Evolutionary conservation across 2,113 vertebrate genomes (phyloP).

Genomic region (Periophthalmus modestus): DNA sequence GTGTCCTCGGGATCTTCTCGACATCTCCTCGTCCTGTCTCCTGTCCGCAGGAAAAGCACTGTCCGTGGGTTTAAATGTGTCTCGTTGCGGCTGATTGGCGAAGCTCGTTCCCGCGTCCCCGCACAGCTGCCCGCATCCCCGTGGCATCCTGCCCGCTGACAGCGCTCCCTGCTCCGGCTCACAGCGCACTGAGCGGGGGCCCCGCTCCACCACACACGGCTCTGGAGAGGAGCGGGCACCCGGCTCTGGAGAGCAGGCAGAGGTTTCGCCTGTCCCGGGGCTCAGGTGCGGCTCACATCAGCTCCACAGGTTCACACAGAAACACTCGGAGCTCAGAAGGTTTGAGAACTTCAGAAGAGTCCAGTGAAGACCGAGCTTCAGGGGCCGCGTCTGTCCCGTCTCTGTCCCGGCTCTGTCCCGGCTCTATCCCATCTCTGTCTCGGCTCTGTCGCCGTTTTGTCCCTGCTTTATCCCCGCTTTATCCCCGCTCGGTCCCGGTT

Average conservation of each 20-base stretch:
- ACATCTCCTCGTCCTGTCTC: not conserved
- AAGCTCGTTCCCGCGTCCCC: not conserved
- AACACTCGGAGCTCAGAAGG: not conserved
- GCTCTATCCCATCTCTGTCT: not conserved
- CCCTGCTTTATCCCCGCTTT: too few species aligned
- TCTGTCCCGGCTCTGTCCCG: too few species aligned
- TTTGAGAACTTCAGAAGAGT: not conserved
- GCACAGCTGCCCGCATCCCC: constrained; percentile 24
- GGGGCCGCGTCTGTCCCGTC: not conserved
- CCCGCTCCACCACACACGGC: not conserved
- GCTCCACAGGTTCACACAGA: not conserved
- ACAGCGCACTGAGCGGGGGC: not conserved
- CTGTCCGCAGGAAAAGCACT: not conserved
- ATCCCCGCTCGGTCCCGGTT: too few species aligned
- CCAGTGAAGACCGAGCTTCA: not conserved
- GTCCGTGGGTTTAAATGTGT: not conserved
- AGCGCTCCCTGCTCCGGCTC: not conserved
- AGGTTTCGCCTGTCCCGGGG: not conserved
- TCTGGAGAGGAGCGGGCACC: not conserved
- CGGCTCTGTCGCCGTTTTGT: too few species aligned
- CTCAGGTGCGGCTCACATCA: not conserved
- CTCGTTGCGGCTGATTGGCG: constrained; percentile 5
- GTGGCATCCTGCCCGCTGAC: constrained; percentile 34
- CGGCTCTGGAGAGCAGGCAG: not conserved
- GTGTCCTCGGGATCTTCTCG: not conserved